Conservation (phyloP, 2,888 invertebrate species). For the Apocheima hispidaria region DNA sequence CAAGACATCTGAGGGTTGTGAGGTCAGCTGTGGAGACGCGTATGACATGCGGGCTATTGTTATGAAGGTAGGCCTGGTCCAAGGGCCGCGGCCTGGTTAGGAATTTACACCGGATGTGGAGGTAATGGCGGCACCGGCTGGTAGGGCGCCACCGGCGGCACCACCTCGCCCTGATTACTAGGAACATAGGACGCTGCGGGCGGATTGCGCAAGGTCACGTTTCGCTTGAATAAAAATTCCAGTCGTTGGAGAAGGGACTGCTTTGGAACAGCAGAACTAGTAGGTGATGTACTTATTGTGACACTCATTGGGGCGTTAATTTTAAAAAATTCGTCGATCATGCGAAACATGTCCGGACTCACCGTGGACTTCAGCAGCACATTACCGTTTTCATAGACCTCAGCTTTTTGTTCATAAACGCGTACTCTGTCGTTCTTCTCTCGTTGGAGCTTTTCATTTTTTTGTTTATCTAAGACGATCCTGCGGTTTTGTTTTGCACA, state of each 20-base stretch:
- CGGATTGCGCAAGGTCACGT: background rate
- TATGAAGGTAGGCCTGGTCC: too few relatives aligned
- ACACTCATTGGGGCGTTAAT: too few relatives aligned
- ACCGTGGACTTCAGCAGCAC: constrained; percentile 13
- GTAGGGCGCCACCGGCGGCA: background rate
- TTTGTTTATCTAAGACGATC: background rate
- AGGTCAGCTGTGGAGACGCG: too few relatives aligned
- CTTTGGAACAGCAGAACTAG: too few relatives aligned
- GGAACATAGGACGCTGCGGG: background rate
- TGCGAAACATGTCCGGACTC: constrained; percentile 13
- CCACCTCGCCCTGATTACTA: background rate
- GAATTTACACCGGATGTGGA: background rate
- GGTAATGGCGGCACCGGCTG: background rate
- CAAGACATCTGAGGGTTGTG: too few relatives aligned
- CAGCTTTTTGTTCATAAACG: constrained; percentile 40
- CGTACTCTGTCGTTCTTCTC: background rate
- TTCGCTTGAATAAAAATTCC: background rate
- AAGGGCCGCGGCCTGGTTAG: background rate
- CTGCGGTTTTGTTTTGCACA: background rate
- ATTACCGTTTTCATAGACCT: constrained; percentile 47
- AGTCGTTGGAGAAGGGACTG: constrained; percentile 4
- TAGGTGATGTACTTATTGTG: too few relatives aligned
- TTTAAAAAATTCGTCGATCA: constrained; percentile 21
- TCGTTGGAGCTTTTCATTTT: background rate
- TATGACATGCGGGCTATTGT: too few relatives aligned